Evolutionary conservation across 2,888 invertebrate genomes (phyloP).

Genomic region (Nemoura dubitans): DNA sequence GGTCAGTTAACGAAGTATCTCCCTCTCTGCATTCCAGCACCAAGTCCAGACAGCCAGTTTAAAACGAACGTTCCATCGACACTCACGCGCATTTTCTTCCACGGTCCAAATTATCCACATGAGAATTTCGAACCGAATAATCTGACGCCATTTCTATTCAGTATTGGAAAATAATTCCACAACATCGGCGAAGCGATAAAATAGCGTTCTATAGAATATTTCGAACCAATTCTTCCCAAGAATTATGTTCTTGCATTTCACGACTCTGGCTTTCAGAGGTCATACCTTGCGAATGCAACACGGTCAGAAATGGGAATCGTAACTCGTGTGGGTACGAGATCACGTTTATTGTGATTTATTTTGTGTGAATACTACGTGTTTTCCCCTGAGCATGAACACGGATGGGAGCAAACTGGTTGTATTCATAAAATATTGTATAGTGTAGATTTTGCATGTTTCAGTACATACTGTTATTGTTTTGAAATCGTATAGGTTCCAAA

Average conservation of each 20-base stretch:
- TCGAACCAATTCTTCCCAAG: background rate
- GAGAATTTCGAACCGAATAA: background rate
- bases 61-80: background rate
- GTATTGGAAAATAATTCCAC: conserved; percentile 7
- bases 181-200: background rate
- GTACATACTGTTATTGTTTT: background rate
- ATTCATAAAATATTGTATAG: background rate
- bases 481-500: no score
- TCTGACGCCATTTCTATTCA: background rate
- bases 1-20: background rate
- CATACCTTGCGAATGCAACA: background rate
- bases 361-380: background rate
- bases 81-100: background rate
- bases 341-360: background rate
- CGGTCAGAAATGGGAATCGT: background rate
- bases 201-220: background rate
- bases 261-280: background rate
- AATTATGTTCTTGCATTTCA: background rate
- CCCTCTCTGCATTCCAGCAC: background rate
- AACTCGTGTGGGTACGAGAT: background rate
- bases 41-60: background rate
- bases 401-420: background rate
- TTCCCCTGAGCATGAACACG: background rate
- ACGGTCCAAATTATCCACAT: background rate
- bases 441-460: background rate